Evolutionary conservation across 2,888 invertebrate species (phyloP), one percentile per base, ranked within the genome.

Genomic region (Pristionchus mayeri): DNA sequence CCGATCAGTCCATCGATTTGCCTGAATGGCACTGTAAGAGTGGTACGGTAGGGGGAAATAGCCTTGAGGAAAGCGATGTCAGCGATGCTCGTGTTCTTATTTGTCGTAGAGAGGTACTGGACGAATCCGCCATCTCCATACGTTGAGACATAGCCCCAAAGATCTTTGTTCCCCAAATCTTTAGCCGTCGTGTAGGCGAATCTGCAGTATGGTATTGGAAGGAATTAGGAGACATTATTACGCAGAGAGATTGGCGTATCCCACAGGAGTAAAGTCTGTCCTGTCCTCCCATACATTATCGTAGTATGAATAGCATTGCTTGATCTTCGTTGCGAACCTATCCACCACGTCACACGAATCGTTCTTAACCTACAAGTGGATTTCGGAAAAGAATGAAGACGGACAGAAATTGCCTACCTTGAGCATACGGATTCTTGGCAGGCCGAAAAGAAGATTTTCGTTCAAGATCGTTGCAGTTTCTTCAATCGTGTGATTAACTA

Each of bases 301-400:
- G 92, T 95, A 96, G 0, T 93, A 92, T 21, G 94, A 94, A 75
- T 85, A 96, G 91, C 96, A 96, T 60, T 93, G 93, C 50, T 93
- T 92, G 90, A 96, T 95, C 86, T 95, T 94, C 82, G 94, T 93
- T 78, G 94, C 93, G 91, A 96, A 96, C 86, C 95, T 94, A 30
- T 94, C 94, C 86, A 95, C 95, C 2, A 96, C 94, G 44, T 93
- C 92, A 91, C 96, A 96, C 4, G 95, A 95, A 91, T 95, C 94
- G 86, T 94, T 95, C 11, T 93, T 92, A 0, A 95, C 95, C 88
- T 95, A 16, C 16, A 16, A 24, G 9, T 21, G 9, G 40, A 40
- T n/a, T 7, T n/a, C n/a, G n/a, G n/a, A n/a, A n/a, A n/a, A n/a
- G n/a, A n/a, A n/a, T n/a, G n/a, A n/a, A n/a, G n/a, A n/a, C n/a